Evolutionary conservation across 1,140 invertebrate genomes (phyloP).

Genomic region (Argopecten irradians): DNA sequence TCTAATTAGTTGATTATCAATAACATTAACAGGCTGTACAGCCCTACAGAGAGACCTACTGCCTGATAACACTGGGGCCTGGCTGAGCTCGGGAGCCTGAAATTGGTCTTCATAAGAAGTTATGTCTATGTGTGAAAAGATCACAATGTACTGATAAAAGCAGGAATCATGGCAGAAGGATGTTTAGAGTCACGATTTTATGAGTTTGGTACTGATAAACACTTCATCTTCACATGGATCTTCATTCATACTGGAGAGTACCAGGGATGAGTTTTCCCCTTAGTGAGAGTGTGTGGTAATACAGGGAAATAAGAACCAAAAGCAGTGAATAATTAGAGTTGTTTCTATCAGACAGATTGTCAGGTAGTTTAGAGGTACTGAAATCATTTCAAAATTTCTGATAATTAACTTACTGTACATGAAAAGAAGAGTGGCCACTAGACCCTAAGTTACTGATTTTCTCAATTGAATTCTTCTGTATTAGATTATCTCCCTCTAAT

Average conservation of each 20-base stretch:
- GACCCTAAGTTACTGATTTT: no score
- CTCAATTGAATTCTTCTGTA: no score
- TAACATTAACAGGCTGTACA: neutral
- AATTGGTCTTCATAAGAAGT: neutral
- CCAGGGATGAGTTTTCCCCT: neutral
- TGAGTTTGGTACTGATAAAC: neutral
- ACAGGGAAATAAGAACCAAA: neutral
- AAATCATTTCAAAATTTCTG: no score
- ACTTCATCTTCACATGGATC: neutral
- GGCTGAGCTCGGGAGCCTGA: neutral
- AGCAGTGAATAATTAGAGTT: neutral
- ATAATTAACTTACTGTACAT: no score
- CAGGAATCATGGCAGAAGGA: neutral
- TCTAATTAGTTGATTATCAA: neutral
- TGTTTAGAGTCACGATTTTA: neutral
- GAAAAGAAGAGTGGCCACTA: no score
- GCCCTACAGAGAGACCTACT: neutral
- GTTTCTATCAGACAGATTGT: no score
- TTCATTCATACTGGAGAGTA: neutral
- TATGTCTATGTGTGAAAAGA: neutral
- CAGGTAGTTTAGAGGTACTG: no score
- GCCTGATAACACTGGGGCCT: neutral
- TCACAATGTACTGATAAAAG: neutral
- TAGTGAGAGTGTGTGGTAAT: neutral
- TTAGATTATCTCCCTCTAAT: no score